These are phyloP conservation scores for Megaceryle alcyon DNA, from an alignment of 2,797 vertebrate species.

Conservation along the genomic window DNA sequence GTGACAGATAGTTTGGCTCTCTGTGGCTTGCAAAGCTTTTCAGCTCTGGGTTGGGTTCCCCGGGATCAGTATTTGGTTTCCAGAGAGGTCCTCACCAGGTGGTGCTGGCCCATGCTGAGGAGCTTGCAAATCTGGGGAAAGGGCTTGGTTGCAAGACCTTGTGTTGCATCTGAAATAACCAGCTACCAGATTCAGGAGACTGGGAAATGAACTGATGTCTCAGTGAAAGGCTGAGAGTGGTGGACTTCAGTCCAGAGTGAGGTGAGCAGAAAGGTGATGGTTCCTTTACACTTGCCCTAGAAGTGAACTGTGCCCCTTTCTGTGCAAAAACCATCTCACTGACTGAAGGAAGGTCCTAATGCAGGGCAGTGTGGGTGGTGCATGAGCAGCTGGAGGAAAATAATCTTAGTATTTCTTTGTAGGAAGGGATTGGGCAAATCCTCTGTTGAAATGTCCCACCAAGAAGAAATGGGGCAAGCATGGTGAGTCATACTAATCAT, in stretches of 20 bases:
- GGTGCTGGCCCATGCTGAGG: not conserved
- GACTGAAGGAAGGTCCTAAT: not conserved
- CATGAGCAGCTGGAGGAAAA: not conserved
- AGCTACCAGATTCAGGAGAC: not conserved
- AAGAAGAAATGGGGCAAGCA: not conserved
- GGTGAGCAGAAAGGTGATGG: not conserved
- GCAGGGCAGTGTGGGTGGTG: not conserved
- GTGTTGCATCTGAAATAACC: not conserved
- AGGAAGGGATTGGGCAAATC: not conserved
- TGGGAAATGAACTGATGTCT: not conserved
- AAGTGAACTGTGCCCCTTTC: not conserved
- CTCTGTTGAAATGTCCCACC: not conserved
- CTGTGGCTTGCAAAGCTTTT: not conserved
- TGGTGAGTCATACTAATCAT: not conserved
- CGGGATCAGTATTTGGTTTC: not conserved
- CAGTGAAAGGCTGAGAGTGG: not conserved
- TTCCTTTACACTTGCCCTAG: not conserved
- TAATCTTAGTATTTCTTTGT: not conserved
- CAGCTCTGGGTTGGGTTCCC: not conserved
- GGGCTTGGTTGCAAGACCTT: not conserved
- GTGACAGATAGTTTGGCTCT: not conserved
- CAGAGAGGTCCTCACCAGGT: not conserved
- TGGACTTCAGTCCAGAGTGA: not conserved
- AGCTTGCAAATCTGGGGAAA: not conserved
- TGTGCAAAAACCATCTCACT: not conserved